Conservation (phyloP, 1,140 invertebrate genomes). For the Mycetomoellerius zeteki region DNA sequence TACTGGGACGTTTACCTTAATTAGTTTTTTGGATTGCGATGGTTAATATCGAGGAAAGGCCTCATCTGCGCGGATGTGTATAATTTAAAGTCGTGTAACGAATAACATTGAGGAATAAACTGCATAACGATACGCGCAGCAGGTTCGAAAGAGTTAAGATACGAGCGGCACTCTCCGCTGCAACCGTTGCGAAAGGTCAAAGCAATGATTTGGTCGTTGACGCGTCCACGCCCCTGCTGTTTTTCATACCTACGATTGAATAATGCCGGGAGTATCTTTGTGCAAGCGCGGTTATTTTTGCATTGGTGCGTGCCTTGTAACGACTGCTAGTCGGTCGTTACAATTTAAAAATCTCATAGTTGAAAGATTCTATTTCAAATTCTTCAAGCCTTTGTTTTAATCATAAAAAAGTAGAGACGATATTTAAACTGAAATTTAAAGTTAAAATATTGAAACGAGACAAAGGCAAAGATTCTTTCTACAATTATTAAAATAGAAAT, state of each 20-base stretch:
- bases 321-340: not conserved
- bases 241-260: conserved; percentile 63
- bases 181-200: conserved; percentile 52
- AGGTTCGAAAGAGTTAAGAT: conserved; percentile 28
- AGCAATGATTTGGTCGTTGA: conserved; percentile 66
- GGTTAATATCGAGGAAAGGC: no score
- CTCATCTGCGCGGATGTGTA: no score
- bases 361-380: not conserved
- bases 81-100: conserved; percentile 7
- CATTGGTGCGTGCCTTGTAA: not conserved
- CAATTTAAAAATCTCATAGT: not conserved
- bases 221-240: conserved; percentile 35
- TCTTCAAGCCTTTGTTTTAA: not conserved
- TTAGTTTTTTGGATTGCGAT: no score
- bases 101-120: no score
- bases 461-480: not conserved
- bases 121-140: not conserved
- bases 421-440: not conserved
- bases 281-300: conserved; percentile 60
- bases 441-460: not conserved
- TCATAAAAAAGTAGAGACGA: not conserved
- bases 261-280: conserved; percentile 63
- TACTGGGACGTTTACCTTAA: no score
- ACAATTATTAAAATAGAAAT: not conserved
- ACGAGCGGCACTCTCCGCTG: not conserved